Conservation (phyloP, 1,140 invertebrate species). For the Cyphomyrmex costatus region DNA sequence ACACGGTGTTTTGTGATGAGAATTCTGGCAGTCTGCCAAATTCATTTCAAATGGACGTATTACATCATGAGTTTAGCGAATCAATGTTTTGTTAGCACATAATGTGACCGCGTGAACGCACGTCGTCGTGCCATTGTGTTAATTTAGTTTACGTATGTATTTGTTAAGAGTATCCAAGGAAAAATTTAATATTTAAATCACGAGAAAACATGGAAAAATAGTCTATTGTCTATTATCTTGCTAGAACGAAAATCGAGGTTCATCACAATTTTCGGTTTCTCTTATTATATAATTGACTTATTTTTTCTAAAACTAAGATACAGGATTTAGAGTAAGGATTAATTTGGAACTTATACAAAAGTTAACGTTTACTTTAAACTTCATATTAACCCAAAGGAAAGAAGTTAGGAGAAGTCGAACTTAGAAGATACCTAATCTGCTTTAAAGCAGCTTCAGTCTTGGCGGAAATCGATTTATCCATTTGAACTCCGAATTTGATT, state of each 20-base stretch:
- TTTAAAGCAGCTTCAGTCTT: constrained; percentile 49
- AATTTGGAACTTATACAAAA: constrained; percentile 34
- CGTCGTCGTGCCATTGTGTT: neutral
- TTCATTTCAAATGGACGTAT: constrained; percentile 84
- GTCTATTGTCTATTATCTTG: neutral
- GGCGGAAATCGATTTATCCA: constrained; percentile 51
- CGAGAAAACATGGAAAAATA: neutral
- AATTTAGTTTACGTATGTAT: neutral
- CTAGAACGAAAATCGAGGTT: neutral
- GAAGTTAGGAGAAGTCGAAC: constrained; percentile 15
- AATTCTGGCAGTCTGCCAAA: constrained; percentile 81
- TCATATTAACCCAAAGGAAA: constrained; percentile 38
- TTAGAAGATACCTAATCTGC: constrained; percentile 41
- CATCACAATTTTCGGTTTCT: neutral
- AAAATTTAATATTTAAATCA: neutral
- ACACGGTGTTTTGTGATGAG: constrained; percentile 83
- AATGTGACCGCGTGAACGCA: constrained; percentile 41
- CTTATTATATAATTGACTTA: neutral
- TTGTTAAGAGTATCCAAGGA: neutral
- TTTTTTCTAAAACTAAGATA: constrained; percentile 1
- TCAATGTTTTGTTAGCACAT: constrained; percentile 82
- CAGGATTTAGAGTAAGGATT: constrained; percentile 19
- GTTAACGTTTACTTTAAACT: constrained; percentile 37
- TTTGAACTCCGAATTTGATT: constrained; percentile 57
- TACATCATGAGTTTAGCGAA: constrained; percentile 84